These are phyloP conservation scores for Gorsachius magnificus DNA, from an alignment of 2,797 vertebrate genomes.

Conservation along the genomic window DNA sequence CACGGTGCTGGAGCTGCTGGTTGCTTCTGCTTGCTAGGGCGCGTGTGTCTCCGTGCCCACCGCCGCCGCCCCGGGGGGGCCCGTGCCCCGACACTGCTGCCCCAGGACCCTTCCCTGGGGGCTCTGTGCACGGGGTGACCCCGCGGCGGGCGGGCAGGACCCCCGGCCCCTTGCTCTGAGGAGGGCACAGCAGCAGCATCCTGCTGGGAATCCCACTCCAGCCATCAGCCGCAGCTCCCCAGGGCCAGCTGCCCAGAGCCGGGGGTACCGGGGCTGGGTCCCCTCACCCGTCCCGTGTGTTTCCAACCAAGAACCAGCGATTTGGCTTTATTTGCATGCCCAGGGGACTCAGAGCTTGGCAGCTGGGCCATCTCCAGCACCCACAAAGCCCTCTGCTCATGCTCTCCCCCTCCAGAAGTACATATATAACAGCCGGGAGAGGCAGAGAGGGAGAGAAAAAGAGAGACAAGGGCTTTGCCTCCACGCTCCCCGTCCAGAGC, in stretches of 20 bases:
- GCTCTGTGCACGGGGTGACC: background rate
- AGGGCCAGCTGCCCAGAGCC: accelerated
- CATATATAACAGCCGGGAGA: constrained; percentile 39
- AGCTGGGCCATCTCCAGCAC: constrained; percentile 13
- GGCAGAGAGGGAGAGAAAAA: constrained; percentile 33
- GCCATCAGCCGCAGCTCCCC: background rate
- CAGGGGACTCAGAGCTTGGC: background rate
- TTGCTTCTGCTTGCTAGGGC: background rate
- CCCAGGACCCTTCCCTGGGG: background rate
- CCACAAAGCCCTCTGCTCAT: background rate
- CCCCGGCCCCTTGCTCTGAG: background rate
- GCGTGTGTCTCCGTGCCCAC: background rate
- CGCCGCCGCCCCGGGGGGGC: background rate
- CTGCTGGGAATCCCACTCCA: background rate
- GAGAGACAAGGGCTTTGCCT: constrained; percentile 52
- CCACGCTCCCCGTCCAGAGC: constrained; percentile 64
- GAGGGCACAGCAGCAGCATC: background rate
- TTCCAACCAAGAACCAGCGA: background rate
- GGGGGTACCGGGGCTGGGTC: accelerated
- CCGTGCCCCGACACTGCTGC: background rate
- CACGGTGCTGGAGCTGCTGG: background rate
- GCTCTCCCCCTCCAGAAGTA: constrained; percentile 21
- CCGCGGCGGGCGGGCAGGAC: background rate
- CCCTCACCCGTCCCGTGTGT: accelerated
- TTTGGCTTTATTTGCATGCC: background rate